Evolutionary conservation across 2,888 invertebrate species (phyloP).

Genomic region (Steromphala cineraria): DNA sequence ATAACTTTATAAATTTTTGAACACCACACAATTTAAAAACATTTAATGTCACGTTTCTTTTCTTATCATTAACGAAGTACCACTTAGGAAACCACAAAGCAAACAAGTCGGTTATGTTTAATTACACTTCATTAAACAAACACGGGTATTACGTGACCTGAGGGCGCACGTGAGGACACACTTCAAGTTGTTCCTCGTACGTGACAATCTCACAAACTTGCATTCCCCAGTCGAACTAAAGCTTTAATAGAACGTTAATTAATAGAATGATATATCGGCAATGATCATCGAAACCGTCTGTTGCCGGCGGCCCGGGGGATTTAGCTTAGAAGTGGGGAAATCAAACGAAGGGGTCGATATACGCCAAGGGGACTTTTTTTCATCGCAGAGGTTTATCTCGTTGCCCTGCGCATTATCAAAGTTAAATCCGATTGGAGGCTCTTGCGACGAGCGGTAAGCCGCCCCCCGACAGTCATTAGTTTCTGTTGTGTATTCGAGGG

Average conservation of each 20-base stretch:
- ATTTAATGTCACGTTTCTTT: no score
- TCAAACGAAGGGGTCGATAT: not conserved
- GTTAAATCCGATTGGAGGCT: not conserved
- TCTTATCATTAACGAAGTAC: not conserved
- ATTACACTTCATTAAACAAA: not conserved
- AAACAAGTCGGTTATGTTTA: not conserved
- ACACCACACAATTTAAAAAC: no score
- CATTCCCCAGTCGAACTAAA: not conserved
- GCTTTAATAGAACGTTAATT: conserved; percentile 8
- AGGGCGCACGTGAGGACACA: not conserved
- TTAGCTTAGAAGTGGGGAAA: not conserved
- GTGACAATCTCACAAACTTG: not conserved
- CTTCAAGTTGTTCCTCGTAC: not conserved
- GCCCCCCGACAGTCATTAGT: not conserved
- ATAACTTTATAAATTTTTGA: no score
- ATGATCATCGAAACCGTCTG: not conserved
- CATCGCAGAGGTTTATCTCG: not conserved
- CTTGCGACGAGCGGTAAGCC: not conserved
- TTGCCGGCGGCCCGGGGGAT: not conserved
- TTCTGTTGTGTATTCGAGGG: not conserved
- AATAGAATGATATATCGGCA: conserved; percentile 7
- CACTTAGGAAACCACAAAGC: not conserved
- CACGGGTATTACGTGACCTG: not conserved
- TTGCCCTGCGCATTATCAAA: not conserved
- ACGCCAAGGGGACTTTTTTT: not conserved